Evolutionary conservation across 1,140 invertebrate species (phyloP), one percentile per base, ranked within the genome.

Genomic region (Leptonema lineaticorne): DNA sequence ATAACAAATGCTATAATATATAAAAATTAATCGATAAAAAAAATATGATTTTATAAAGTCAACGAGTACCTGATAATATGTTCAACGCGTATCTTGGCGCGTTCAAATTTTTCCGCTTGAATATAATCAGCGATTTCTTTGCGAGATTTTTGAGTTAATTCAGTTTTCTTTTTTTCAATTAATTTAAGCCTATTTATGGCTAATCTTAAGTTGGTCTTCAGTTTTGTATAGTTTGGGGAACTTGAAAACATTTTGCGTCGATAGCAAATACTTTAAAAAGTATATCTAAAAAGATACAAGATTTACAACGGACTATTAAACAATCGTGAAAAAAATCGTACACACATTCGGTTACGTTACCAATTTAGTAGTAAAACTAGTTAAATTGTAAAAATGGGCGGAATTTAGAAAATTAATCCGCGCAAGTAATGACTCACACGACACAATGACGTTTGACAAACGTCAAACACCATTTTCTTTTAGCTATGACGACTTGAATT

Each of bases 81-180:
- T 79, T 99, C 97, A 0, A 99, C 97, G 33, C 96, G 84, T 69
- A 99, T 99, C 79, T 95, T 94, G 0, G 97, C 97, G 69, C 92
- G 83, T 83, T 98, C 96, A 75, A 87, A 86, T 86, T 99, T 99
- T 45, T 92, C 92, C 67, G 87, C 87, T 46, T 85, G 85, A 70
- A 99, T 90, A 75, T 95, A 99, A 83, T 98, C 97, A 1, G 96
- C 96, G 68, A 99, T 99, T 87, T 99, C 97, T 76, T 92, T 94
- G 67, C 97, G 86, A 0, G 96, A 90, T 81, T 99, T 99, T 78
- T 95, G 89, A 0, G 96, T 92, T 69, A 98, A 79, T 82, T 99
- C 97, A 0, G 95, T 92, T 84, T 99, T 99, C 83, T 99, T 99
- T 79, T 99, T 99, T 78, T 98, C 96, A 62, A 99, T 78, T 53